Conservation (phyloP, 1,140 invertebrate genomes). For the Eumaeus atala region DNA sequence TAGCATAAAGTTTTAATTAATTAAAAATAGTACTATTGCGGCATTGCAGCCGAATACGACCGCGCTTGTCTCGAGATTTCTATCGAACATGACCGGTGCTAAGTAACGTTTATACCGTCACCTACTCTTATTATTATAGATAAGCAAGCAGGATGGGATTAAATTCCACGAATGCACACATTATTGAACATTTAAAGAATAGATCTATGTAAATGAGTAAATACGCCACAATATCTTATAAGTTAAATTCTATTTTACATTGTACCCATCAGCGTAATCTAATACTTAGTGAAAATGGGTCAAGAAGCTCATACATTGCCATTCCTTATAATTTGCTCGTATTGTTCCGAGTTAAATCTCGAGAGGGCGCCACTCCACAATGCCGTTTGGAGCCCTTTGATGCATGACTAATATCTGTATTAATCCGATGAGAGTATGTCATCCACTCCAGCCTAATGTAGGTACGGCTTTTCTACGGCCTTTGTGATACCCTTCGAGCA, state of each 20-base stretch:
- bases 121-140: too few relatives aligned
- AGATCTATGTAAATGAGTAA: too few relatives aligned
- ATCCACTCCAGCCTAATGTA: constrained; percentile 61
- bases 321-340: constrained; percentile 56
- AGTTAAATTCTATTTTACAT: not conserved
- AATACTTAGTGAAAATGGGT: constrained; percentile 55
- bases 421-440: constrained; percentile 63
- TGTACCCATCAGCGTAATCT: constrained; percentile 34
- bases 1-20: too few relatives aligned
- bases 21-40: too few relatives aligned
- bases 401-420: constrained; percentile 65
- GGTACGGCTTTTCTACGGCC: constrained; percentile 44
- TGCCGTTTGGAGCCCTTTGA: constrained; percentile 58
- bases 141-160: too few relatives aligned
- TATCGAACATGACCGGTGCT: too few relatives aligned
- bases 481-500: constrained; percentile 39
- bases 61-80: too few relatives aligned
- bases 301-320: constrained; percentile 53
- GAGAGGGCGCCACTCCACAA: constrained; percentile 47
- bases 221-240: too few relatives aligned
- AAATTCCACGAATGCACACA: too few relatives aligned
- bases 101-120: too few relatives aligned
- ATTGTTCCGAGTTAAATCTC: constrained; percentile 59
- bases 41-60: too few relatives aligned
- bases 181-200: too few relatives aligned